These are phyloP conservation scores for Stichopus chloronotus DNA, from an alignment of 35 echinoderm and acorn worm genomes.

Conservation along the genomic window DNA sequence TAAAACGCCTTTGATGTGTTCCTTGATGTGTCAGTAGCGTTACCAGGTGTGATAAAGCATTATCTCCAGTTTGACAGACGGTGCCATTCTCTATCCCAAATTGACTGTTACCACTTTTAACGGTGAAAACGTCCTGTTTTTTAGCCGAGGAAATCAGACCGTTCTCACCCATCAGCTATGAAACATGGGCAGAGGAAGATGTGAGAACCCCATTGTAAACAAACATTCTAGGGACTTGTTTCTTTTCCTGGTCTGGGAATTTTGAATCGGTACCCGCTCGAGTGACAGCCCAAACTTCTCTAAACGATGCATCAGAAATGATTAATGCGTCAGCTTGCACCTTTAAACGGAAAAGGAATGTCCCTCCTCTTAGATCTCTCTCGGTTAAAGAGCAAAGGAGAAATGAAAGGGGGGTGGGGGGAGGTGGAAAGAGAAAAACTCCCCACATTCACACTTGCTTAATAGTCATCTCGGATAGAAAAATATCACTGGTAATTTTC, in stretches of 20 bases:
- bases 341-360: conserved; percentile 7
- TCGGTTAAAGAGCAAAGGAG: background rate
- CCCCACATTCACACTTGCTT: background rate
- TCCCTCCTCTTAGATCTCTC: background rate
- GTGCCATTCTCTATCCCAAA: conserved; percentile 31
- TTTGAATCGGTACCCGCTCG: conserved; percentile 19
- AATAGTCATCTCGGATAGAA: conserved; percentile 25
- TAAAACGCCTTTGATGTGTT: conserved; percentile 14
- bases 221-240: conserved; percentile 29
- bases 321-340: conserved; percentile 26
- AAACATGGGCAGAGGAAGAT: background rate
- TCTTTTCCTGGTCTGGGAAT: conserved; percentile 24
- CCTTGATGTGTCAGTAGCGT: conserved; percentile 12
- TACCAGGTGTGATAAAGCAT: conserved; percentile 19
- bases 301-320: conserved; percentile 28
- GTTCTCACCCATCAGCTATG: background rate
- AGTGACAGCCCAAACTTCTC: conserved; percentile 34
- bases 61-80: conserved; percentile 11
- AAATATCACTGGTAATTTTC: conserved; percentile 44
- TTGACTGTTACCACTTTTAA: conserved; percentile 24
- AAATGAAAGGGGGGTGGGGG: too few species aligned
- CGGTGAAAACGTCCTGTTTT: background rate
- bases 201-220: conserved; percentile 37
- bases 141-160: background rate
- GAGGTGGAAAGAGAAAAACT: background rate